These are phyloP conservation scores for Hesperia comma DNA, from an alignment of 2,888 invertebrate genomes.

Conservation along the genomic window DNA sequence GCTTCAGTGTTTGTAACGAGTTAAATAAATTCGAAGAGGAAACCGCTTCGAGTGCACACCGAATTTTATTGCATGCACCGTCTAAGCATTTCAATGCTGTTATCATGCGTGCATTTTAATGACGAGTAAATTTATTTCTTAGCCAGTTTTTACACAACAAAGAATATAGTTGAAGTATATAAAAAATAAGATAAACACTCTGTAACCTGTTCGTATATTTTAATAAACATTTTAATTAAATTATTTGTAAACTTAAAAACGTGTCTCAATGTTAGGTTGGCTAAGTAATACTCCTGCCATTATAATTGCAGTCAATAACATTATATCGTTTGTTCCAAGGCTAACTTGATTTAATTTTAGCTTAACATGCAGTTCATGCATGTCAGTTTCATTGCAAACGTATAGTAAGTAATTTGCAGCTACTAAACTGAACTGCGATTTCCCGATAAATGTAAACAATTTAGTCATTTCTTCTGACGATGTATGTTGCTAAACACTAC, in stretches of 20 bases:
- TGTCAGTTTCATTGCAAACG: constrained; percentile 34
- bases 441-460: constrained; percentile 16
- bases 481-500: neutral
- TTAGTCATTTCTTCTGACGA: constrained; percentile 7
- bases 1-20: constrained; percentile 15
- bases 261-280: constrained; percentile 34
- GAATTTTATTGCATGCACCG: constrained; percentile 30
- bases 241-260: constrained; percentile 25
- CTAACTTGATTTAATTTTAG: constrained; percentile 43
- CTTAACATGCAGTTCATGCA: constrained; percentile 36
- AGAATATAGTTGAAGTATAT: constrained; percentile 2
- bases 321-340: constrained; percentile 49
- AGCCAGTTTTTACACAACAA: constrained; percentile 11
- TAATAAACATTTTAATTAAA: constrained; percentile 27
- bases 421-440: constrained; percentile 33
- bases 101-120: constrained; percentile 28
- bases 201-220: neutral
- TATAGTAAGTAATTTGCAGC: constrained; percentile 35
- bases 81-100: constrained; percentile 32
- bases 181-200: constrained; percentile 10
- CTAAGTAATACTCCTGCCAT: constrained; percentile 34
- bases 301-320: constrained; percentile 44
- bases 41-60: constrained; percentile 12
- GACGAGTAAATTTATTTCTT: constrained; percentile 14
- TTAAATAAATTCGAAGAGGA: constrained; percentile 30